These are phyloP conservation scores for Lepidochitona cinerea DNA, from an alignment of 2,888 invertebrate species.

Conservation along the genomic window DNA sequence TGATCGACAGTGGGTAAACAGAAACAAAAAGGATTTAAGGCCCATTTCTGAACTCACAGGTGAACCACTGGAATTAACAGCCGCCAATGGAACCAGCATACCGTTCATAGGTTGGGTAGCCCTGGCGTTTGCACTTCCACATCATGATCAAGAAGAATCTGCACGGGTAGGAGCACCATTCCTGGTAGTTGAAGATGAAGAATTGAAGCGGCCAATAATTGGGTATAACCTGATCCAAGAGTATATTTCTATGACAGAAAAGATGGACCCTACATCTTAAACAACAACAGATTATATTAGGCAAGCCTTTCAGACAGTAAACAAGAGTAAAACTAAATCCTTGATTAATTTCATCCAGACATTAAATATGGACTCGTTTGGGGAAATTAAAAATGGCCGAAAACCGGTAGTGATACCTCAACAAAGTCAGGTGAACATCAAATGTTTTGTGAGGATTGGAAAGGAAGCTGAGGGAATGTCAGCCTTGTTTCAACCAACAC, in stretches of 20 bases:
- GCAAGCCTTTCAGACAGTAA: background rate
- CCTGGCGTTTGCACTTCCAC: background rate
- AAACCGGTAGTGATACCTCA: background rate
- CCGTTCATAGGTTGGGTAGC: constrained; percentile 7
- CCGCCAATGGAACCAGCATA: constrained; percentile 5
- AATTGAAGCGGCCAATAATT: constrained; percentile 8
- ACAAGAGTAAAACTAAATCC: background rate
- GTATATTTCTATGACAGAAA: constrained; percentile 4
- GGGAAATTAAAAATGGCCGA: background rate
- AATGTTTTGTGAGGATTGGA: background rate
- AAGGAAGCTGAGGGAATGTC: background rate
- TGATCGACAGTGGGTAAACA: background rate
- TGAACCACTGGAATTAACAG: background rate
- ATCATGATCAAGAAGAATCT: background rate
- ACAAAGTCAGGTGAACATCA: background rate
- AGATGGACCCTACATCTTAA: background rate
- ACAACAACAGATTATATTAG: background rate
- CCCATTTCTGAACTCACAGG: constrained; percentile 4
- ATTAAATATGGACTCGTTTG: background rate
- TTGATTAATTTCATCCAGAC: background rate
- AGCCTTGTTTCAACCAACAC: background rate
- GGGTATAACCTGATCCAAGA: constrained; percentile 12
- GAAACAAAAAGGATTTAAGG: background rate
- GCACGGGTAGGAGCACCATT: background rate
- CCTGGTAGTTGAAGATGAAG: background rate